Evolutionary conservation across 2,888 invertebrate genomes (phyloP), one percentile per base, ranked within the genome.

Genomic region (Cepaea hortensis): DNA sequence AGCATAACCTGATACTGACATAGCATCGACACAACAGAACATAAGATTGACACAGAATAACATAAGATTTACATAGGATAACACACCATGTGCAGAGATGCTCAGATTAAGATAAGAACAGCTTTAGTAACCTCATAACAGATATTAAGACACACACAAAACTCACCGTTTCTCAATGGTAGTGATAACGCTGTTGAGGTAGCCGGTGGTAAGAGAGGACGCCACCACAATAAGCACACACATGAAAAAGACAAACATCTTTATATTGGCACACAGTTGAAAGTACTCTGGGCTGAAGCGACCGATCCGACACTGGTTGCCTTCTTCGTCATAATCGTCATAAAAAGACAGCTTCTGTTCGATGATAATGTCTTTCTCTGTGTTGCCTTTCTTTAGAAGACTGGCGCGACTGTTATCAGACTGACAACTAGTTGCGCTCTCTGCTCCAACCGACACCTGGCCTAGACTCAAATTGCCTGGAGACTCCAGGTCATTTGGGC

Each of bases 211-310:
- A 80, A 95, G 88, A 0, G 94, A 93, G 0, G 94, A 93, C 11
- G 94, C 92, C 80, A 94, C 91, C 79, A 92, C 92, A 23, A 93
- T 91, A 48, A 94, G 89, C 61, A 94, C 61, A 85, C 94, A 94
- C 90, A 94, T 94, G 85, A 92, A 92, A 79, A 93, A 88, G 48
- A 93, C 93, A 90, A 95, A 95, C 72, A 91, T 83, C 96, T 97
- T 97, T 94, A 98, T 98, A 95, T 97, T 97, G 94, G 98, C 97
- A 95, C 97, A 97, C 94, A 96, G 96, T 95, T 98, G 98, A 93
- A 98, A 96, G 94, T 97, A 96, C 91, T 96, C 96, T 92, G 98
- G 98, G 93, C 97, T 96, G 95, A 97, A 98, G 91, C 96, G 96
- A 86, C 98, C 96, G 93, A 98, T 97, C 91, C 98, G 98, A 95